Conservation (phyloP, 2,113 vertebrate species). For the Dascyllus trimaculatus region DNA sequence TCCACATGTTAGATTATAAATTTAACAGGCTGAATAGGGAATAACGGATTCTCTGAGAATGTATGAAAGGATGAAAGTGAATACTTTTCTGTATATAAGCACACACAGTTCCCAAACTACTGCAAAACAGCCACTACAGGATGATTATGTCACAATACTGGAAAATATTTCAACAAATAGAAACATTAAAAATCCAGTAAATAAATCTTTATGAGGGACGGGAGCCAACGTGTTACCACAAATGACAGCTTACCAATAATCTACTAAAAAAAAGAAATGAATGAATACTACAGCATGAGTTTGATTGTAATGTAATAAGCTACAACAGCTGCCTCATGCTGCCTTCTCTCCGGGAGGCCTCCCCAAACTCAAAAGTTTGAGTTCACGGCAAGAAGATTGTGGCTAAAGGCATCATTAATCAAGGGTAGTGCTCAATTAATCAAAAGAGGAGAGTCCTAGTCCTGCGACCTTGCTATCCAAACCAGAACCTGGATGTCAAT, state of each 20-base stretch:
- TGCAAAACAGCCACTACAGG: too few relatives aligned
- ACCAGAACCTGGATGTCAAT: constrained; percentile 81
- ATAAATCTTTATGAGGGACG: too few relatives aligned
- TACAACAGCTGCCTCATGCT: constrained; percentile 14
- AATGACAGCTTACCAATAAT: not conserved
- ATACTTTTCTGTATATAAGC: too few relatives aligned
- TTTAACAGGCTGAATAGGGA: too few relatives aligned
- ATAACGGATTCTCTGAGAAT: too few relatives aligned
- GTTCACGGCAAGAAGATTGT: constrained; percentile 50
- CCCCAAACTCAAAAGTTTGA: constrained; percentile 62
- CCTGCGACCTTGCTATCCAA: constrained; percentile 74
- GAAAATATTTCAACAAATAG: too few relatives aligned
- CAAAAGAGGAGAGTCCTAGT: constrained; percentile 75
- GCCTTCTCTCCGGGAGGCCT: constrained; percentile 14
- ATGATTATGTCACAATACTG: too few relatives aligned
- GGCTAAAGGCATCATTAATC: constrained; percentile 80
- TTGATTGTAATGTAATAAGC: not conserved
- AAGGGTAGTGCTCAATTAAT: constrained; percentile 80
- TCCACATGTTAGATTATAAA: too few relatives aligned
- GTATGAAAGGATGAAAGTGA: too few relatives aligned
- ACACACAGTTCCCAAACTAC: too few relatives aligned
- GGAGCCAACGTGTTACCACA: not conserved
- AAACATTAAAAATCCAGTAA: too few relatives aligned
- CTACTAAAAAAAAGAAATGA: too few relatives aligned
- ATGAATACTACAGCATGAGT: not conserved